These are phyloP conservation scores for Athalia cordata DNA, from an alignment of 2,888 invertebrate genomes.

Conservation along the genomic window DNA sequence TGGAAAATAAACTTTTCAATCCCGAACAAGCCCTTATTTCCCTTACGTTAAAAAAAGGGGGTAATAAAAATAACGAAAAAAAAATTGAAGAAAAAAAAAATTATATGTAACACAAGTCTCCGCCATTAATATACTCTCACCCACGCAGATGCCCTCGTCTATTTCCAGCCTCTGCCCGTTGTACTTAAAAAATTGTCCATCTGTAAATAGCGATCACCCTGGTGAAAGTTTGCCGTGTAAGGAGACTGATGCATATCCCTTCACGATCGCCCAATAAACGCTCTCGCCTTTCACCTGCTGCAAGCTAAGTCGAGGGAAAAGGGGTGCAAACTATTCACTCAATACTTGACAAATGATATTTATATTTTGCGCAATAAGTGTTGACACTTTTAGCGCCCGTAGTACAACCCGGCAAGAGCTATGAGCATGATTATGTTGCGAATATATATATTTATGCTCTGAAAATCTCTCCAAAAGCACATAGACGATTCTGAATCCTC, in stretches of 20 bases:
- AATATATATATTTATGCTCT: not conserved
- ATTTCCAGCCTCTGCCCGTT: not conserved
- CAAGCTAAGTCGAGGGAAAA: not conserved
- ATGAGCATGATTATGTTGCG: no score
- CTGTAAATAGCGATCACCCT: conserved; percentile 5
- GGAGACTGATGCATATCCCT: conserved; percentile 8
- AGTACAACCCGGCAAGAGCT: no score
- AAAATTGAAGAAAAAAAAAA: not conserved
- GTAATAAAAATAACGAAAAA: not conserved
- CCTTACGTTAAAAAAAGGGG: conserved; percentile 2
- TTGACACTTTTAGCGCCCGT: conserved; percentile 31
- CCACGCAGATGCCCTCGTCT: no score
- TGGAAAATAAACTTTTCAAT: conserved; percentile 35
- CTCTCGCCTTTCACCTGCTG: conserved; percentile 15
- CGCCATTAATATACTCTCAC: not conserved
- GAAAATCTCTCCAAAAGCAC: not conserved
- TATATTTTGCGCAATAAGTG: not conserved
- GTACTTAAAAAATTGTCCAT: not conserved
- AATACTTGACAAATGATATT: no score
- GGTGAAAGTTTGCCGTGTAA: not conserved
- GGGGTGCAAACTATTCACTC: not conserved
- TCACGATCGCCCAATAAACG: not conserved
- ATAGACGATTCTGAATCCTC: not conserved
- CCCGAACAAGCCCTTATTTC: not conserved
- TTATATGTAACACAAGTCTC: not conserved